A percentile compares a stretch with the other conserved stretches of the same genome.
These are phyloP conservation scores for Zapornia atra DNA, from an alignment of 2,113 vertebrate genomes.

Conservation along the genomic window DNA sequence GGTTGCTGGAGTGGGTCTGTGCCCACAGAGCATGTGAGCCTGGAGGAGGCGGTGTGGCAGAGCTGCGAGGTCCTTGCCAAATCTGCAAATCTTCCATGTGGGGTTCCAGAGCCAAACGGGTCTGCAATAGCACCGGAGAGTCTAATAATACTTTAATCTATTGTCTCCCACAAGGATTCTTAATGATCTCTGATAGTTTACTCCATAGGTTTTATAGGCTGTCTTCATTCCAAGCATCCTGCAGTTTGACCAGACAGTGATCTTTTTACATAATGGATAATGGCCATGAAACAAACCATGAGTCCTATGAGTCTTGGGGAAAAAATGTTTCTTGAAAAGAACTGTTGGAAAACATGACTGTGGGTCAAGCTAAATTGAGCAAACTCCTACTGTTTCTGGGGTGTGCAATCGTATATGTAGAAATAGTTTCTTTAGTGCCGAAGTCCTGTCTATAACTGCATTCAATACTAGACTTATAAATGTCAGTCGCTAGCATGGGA, in stretches of 20 bases:
- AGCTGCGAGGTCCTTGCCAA: background rate
- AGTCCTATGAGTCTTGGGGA: conserved; percentile 36
- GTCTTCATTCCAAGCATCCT: conserved; percentile 38
- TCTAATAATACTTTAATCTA: background rate
- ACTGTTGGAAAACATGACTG: conserved; percentile 36
- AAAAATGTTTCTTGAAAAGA: conserved; percentile 51
- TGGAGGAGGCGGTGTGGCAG: background rate
- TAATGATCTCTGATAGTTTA: conserved; percentile 20
- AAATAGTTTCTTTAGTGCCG: conserved; percentile 1
- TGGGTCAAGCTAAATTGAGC: conserved; percentile 3
- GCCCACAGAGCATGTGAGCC: background rate
- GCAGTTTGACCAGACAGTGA: conserved; percentile 44
- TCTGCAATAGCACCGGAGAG: background rate
- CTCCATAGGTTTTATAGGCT: conserved; percentile 25
- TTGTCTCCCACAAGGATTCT: conserved; percentile 23
- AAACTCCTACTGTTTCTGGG: conserved; percentile 30
- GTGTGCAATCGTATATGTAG: background rate
- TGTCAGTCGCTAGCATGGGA: conserved; percentile 50
- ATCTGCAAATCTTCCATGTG: background rate
- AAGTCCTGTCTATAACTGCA: conserved; percentile 38
- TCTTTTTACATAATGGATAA: conserved; percentile 42
- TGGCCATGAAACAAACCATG: conserved; percentile 22
- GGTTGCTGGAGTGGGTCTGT: background rate
- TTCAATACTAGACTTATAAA: conserved; percentile 57
- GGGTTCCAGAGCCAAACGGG: background rate